Percentiles rank a stretch among this genome's conserved stretches.
These are phyloP conservation scores for Hedychridium roseum DNA, from an alignment of 2,888 invertebrate species.

Conservation along the genomic window DNA sequence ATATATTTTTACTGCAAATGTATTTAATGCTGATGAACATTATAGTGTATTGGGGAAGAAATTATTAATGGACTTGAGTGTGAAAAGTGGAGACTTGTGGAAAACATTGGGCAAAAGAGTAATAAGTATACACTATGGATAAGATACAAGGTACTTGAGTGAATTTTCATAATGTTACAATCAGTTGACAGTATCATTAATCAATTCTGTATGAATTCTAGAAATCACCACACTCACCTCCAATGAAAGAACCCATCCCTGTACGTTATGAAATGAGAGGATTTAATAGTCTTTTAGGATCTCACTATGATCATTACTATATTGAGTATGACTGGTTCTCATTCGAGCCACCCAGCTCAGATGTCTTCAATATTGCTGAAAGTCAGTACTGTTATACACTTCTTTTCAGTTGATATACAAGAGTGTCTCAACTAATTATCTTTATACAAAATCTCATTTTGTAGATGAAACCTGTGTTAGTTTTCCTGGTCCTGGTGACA, in stretches of 20 bases:
- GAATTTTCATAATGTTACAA: conserved; percentile 3
- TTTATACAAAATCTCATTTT: neutral
- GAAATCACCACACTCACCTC: conserved; percentile 48
- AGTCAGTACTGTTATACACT: conserved; percentile 64
- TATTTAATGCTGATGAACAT: no score
- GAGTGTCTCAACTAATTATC: neutral
- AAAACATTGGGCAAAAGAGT: conserved; percentile 77
- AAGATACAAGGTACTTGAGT: conserved; percentile 69
- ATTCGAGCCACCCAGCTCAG: conserved; percentile 73
- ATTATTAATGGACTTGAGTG: conserved; percentile 75
- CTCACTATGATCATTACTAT: conserved; percentile 95
- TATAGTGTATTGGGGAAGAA: conserved; percentile 71
- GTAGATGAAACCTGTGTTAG: conserved; percentile 74
- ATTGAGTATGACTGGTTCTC: conserved; percentile 75
- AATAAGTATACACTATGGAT: conserved; percentile 93
- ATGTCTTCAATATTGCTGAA: conserved; percentile 73
- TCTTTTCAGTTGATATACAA: neutral
- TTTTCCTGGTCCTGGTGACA: conserved; percentile 87
- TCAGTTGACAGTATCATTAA: neutral
- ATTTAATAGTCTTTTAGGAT: conserved; percentile 89
- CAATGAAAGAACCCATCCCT: conserved; percentile 52
- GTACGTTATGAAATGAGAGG: conserved; percentile 91
- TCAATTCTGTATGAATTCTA: conserved; percentile 19
- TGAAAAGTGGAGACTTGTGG: conserved; percentile 80
- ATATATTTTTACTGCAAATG: neutral